Percentiles rank a stretch among this genome's conserved stretches.
Conservation (phyloP, 2,113 vertebrate genomes). For the Neodon shergylaensis region DNA sequence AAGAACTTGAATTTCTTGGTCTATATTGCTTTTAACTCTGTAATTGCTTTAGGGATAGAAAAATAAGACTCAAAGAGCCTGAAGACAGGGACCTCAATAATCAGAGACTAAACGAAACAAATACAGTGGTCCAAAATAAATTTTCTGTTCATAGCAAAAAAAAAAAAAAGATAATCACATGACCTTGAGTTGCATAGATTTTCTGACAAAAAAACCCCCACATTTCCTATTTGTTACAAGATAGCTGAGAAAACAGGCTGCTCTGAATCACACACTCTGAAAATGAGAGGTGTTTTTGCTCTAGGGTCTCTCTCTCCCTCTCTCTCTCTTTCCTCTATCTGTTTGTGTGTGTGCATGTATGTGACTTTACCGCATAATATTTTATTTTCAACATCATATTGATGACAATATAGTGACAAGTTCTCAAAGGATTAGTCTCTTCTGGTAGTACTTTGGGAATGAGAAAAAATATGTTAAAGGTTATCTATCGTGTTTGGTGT, state of each 20-base stretch:
- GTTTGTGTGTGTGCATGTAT: not conserved
- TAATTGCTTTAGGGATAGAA: slow-evolving; percentile 18
- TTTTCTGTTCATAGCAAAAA: too few species aligned
- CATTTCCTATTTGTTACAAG: too few species aligned
- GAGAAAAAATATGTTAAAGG: not conserved
- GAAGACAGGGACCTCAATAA: too few species aligned
- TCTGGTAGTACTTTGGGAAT: not conserved
- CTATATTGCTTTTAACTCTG: slow-evolving; percentile 32
- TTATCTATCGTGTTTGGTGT: not conserved
- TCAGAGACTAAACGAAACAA: too few species aligned
- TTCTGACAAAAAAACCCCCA: too few species aligned
- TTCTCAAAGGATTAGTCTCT: not conserved
- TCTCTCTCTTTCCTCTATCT: too few species aligned
- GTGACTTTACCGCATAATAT: too few species aligned
- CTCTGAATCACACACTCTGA: not conserved
- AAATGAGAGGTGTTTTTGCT: not conserved
- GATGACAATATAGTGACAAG: not conserved
- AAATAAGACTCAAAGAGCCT: not conserved
- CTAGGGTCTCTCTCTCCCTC: too few species aligned
- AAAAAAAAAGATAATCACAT: not conserved
- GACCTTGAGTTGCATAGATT: not conserved
- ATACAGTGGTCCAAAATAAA: too few species aligned
- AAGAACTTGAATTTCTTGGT: slow-evolving; percentile 28
- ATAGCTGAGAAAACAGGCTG: not conserved
- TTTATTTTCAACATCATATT: not conserved